These are phyloP conservation scores for Megalurothrips usitatus DNA, from an alignment of 2,888 invertebrate species.

Conservation along the genomic window DNA sequence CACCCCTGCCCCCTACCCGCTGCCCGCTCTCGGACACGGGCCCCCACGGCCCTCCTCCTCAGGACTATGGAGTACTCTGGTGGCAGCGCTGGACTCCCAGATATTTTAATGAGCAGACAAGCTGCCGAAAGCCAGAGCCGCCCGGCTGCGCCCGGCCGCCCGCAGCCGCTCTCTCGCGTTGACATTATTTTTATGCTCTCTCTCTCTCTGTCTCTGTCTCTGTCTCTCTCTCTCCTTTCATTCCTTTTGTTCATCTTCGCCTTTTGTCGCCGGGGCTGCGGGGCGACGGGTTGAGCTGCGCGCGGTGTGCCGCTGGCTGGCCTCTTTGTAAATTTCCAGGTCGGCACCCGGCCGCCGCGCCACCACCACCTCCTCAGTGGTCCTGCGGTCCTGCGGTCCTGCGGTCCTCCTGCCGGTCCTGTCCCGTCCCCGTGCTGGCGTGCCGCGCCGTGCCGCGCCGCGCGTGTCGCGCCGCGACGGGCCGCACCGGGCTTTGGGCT, in stretches of 20 bases:
- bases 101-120: slow-evolving; percentile 6
- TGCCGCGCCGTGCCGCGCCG: too few species aligned
- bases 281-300: neutral
- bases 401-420: too few species aligned
- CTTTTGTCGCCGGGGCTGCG: neutral
- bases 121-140: neutral
- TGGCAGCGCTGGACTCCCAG: neutral
- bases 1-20: neutral
- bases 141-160: neutral
- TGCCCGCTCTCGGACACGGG: neutral
- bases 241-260: slow-evolving; percentile 1
- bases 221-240: neutral
- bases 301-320: neutral
- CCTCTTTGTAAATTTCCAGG: slow-evolving; percentile 6
- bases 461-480: too few species aligned
- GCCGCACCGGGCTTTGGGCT: too few species aligned
- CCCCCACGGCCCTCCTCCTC: too few species aligned
- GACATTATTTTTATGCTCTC: neutral
- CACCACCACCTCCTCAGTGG: neutral
- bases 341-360: neutral
- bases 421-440: too few species aligned
- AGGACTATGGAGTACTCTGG: neutral
- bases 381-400: neutral
- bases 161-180: neutral
- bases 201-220: neutral